A percentile compares a stretch with the other conserved stretches of the same genome.
Evolutionary conservation across 2,888 invertebrate species (phyloP).

Genomic region (Mimas tiliae): DNA sequence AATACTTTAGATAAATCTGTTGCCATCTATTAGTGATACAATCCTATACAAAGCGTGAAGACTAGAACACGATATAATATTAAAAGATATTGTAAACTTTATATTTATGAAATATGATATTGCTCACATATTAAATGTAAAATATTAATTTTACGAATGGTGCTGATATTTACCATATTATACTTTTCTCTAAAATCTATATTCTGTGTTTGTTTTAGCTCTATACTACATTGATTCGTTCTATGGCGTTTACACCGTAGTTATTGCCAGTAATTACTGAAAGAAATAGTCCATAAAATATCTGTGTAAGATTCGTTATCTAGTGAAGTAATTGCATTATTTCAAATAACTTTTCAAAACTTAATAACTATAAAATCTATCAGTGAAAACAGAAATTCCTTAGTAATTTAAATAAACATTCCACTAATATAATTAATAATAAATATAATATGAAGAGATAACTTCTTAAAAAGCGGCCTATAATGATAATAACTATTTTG

Average conservation of each 20-base stretch:
- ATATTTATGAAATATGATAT: background rate
- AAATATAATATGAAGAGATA: too few species aligned
- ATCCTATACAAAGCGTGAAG: conserved; percentile 12
- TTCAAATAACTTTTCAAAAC: background rate
- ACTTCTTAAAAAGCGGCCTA: background rate
- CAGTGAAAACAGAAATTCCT: background rate
- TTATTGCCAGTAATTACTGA: background rate
- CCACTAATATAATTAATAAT: background rate
- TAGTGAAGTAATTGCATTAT: conserved; percentile 10
- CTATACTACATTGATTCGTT: conserved; percentile 10
- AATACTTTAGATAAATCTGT: background rate
- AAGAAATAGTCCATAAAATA: background rate
- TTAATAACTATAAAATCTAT: background rate
- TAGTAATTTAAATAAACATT: background rate
- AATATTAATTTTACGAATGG: background rate
- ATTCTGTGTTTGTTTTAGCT: conserved; percentile 6
- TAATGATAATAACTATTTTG: background rate
- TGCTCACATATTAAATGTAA: background rate
- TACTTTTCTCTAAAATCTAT: conserved; percentile 7
- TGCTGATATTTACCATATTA: background rate
- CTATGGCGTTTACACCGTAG: conserved; percentile 3
- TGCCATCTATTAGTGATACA: background rate
- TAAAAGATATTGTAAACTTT: background rate
- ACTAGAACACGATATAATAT: conserved; percentile 10
- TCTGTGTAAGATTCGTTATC: background rate